phyloP scores from a whole-genome alignment of 2,113 vertebrate species.

The Apodemus sylvaticus region DNA sequence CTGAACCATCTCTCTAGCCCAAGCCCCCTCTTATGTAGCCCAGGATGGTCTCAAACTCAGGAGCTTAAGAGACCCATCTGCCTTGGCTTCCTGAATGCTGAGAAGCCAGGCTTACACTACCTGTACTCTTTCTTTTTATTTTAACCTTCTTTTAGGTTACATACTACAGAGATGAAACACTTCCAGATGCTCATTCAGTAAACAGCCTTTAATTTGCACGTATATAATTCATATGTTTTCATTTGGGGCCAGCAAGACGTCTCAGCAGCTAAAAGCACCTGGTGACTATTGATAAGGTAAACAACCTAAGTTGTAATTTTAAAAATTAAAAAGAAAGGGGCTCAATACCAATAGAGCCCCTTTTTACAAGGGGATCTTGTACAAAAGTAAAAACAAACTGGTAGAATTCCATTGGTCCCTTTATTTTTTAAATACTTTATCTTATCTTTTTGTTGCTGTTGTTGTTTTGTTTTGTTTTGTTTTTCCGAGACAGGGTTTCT shows the following conservation, averaged over 20 bases:
- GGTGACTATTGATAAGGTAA: not conserved
- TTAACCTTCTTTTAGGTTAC: not conserved
- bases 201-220: not conserved
- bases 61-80: not conserved
- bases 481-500: no score
- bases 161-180: not conserved
- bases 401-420: not conserved
- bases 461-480: no score
- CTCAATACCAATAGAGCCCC: not conserved
- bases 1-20: no score
- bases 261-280: not conserved
- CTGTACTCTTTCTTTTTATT: not conserved
- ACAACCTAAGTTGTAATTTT: not conserved
- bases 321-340: not conserved
- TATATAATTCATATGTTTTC: not conserved
- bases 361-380: no score
- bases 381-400: not conserved
- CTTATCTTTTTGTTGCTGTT: no score
- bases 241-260: not conserved
- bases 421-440: no score
- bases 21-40: not conserved
- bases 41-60: not conserved
- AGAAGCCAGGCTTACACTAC: not conserved
- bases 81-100: not conserved
- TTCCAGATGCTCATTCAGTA: not conserved